Base-by-base conservation (phyloP, 2,797 vertebrate species). In the Lemur catta region DNA sequence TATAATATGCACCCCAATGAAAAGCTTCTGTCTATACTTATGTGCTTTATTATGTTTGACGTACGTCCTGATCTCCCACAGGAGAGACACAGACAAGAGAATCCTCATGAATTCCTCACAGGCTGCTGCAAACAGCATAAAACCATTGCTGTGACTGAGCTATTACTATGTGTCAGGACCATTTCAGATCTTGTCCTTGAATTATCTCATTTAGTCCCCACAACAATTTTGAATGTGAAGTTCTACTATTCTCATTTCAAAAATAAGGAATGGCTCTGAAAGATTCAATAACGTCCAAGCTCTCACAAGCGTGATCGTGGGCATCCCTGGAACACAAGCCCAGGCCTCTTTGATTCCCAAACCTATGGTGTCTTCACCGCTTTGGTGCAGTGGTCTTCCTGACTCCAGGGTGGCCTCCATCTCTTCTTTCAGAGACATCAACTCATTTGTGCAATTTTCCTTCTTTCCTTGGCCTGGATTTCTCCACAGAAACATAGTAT, bases 1-100 rank as follows among this genome's bases (percentile, higher is more conserved):
- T 10, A 2, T 9, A 65, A 48, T 5, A 7, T 0, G 1, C 2
- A n/a, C 0, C 17, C 35, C 30, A n/a, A 8, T 26, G 78, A 78
- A 81, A 84, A 74, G 6, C 13, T 43, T 46, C 18, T 50, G 4
- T 57, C 20, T 26, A 2, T 26, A 20, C 5, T 13, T 22, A 22
- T 0, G 1, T 7, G n/a, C 17, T 92, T 63, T 46, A 52, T 67
- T 63, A 90, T 63, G 7, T 69, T 81, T 81, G 15, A 35, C 55
- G 14, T 18, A 35, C 0, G 11, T 0, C 3, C 4, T 41, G 13
- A 30, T 79, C 50, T 92, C 65, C 65, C 92, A 71, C 9, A 48
- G 17, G n/a, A 33, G 6, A 38, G 41, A 74, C 18, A 20, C 11
- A 50, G 14, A 57, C 18, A 85, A 71, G 2, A 48, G 35, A 26